Base-by-base conservation (phyloP, 2,113 vertebrate genomes). In the Ursus arctos region DNA sequence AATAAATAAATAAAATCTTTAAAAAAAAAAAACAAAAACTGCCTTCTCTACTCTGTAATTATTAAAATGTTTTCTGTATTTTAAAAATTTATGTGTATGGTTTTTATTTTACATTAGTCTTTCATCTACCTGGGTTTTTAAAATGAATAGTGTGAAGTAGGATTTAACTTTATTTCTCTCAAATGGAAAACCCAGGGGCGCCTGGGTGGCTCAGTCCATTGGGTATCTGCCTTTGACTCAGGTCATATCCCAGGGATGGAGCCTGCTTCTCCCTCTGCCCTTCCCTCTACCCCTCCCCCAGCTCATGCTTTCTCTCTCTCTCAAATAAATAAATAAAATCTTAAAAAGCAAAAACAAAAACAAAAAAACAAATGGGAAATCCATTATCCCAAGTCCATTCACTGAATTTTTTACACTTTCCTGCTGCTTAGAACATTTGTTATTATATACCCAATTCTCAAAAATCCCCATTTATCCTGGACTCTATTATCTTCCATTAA, bases 91-190 rank as follows among this genome's bases (percentile, higher is more conserved):
- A 61, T 87, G 86, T 88, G 10, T 67, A 74, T 51, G 13, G 36
- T 76, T 95, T 95, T 88, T 21, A 72, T 61, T 91, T 96, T 89
- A 57, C 15, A n/a, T 83, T 67, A 91, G 47, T 65, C 28, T 77
- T 89, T 85, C 67, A 69, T 76, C 11, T 15, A 76, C 65, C 36
- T 63, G 40, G 55, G 84, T 76, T 80, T 77, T 94, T 92, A 74
- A 8, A 47, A 55, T 28, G 31, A 31, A 22, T 28, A 92, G 10
- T 36, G 21, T 51, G 67, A 92, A 83, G 22, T 59, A 86, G 28
- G 18, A 33, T 67, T 93, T 94, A 85, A 76, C 21, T 71, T 86
- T 61, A 19, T 86, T 92, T 91, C 51, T 47, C 84, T 92, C 71
- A 59, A 80, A 53, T 24, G 22, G 33, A 79, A 96, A 90, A 24